Evolutionary conservation across 2,888 invertebrate species (phyloP).

Genomic region (Nowickia ferox): DNA sequence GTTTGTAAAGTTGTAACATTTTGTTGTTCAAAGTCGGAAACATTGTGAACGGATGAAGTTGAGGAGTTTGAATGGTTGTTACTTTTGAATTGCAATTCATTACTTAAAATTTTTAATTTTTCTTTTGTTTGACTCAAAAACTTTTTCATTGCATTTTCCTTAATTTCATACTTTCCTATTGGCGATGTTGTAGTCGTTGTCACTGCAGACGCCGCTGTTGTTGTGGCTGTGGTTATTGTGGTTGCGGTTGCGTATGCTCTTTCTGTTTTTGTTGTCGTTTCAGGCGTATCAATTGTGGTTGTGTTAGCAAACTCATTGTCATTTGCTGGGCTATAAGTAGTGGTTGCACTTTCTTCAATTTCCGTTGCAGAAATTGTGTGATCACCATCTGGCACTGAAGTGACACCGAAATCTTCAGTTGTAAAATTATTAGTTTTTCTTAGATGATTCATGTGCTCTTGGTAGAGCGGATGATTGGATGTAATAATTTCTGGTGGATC

Average conservation of each 20-base stretch:
- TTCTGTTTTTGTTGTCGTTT: neutral
- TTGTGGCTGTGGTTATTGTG: conserved; percentile 5
- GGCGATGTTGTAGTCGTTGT: conserved; percentile 17
- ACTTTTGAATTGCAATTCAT: conserved; percentile 25
- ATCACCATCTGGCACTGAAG: neutral
- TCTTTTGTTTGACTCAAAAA: conserved; percentile 34
- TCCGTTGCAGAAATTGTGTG: conserved; percentile 5
- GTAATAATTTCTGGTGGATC: conserved; percentile 79
- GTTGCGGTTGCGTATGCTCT: neutral
- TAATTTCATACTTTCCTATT: neutral
- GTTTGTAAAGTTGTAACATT: neutral
- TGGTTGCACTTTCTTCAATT: neutral
- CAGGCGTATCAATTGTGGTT: neutral
- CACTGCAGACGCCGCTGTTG: neutral
- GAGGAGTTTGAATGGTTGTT: neutral
- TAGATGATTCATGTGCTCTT: conserved; percentile 73
- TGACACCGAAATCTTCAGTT: conserved; percentile 57
- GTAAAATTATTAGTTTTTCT: conserved; percentile 57
- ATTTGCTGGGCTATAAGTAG: neutral
- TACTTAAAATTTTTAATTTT: conserved; percentile 27
- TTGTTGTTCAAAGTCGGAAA: neutral
- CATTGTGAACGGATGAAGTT: neutral
- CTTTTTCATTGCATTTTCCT: conserved; percentile 29
- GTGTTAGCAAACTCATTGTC: neutral
- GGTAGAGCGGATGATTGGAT: conserved; percentile 77